These are phyloP conservation scores for Quiscalus mexicanus DNA, from an alignment of 2,113 vertebrate genomes.

Conservation along the genomic window DNA sequence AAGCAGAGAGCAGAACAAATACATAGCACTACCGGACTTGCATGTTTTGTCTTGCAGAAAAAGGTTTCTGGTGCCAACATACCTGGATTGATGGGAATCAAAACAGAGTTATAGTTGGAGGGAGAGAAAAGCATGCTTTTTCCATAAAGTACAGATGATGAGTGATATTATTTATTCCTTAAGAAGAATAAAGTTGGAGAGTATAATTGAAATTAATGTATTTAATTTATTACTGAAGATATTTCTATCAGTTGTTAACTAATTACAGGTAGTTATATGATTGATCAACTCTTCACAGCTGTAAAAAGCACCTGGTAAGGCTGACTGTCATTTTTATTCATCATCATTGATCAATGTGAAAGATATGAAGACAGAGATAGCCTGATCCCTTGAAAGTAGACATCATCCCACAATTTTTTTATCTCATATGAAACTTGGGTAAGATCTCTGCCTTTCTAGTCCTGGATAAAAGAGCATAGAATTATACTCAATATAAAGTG, in stretches of 20 bases:
- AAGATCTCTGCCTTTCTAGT: neutral
- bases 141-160: neutral
- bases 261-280: neutral
- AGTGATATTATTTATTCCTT: neutral
- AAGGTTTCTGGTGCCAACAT: neutral
- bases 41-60: neutral
- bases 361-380: neutral
- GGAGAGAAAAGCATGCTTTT: neutral
- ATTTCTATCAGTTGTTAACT: neutral
- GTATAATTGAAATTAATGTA: neutral
- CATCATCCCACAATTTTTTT: neutral
- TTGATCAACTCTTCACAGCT: neutral
- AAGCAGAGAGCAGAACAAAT: neutral
- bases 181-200: neutral
- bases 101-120: neutral
- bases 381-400: neutral
- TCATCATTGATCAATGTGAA: neutral
- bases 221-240: neutral
- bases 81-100: neutral
- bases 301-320: neutral
- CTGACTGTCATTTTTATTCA: neutral
- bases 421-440: neutral
- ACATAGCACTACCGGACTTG: neutral
- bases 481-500: neutral
- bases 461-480: neutral